These are phyloP conservation scores for Seriola quinqueradiata DNA, from an alignment of 2,113 vertebrate species.

Conservation along the genomic window DNA sequence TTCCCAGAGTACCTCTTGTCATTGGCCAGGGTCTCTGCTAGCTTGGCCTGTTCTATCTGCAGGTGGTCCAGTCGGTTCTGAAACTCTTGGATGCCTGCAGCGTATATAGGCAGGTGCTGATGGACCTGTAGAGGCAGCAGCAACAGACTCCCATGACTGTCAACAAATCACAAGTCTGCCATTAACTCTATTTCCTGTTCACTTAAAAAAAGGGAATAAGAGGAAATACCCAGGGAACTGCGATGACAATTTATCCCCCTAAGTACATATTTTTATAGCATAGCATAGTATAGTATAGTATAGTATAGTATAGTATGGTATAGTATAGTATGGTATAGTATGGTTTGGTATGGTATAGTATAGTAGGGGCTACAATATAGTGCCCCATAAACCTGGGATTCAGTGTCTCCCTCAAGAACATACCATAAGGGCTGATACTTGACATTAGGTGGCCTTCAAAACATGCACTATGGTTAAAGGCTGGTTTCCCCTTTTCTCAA, in stretches of 20 bases:
- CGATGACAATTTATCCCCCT: background rate
- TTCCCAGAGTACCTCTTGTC: constrained; percentile 78
- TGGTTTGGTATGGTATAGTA: no score
- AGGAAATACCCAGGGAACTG: no score
- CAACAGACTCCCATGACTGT: background rate
- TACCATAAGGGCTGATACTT: no score
- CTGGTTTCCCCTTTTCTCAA: background rate
- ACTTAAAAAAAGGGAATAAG: no score
- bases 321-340: no score
- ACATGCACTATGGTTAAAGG: no score
- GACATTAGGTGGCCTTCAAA: no score
- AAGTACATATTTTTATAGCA: background rate
- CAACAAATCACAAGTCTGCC: no score
- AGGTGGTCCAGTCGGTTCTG: constrained; percentile 79
- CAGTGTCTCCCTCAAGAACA: background rate
- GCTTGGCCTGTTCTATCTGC: constrained; percentile 78
- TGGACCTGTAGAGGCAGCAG: constrained; percentile 72
- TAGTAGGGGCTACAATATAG: background rate
- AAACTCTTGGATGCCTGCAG: constrained; percentile 74
- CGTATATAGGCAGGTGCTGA: constrained; percentile 71
- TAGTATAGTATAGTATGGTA: no score
- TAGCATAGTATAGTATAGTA: no score
- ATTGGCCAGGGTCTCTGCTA: constrained; percentile 72
- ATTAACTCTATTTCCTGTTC: background rate
- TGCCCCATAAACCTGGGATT: background rate